phyloP scores from a whole-genome alignment of 2,113 vertebrate species.

The Lamprologus lemairii region DNA sequence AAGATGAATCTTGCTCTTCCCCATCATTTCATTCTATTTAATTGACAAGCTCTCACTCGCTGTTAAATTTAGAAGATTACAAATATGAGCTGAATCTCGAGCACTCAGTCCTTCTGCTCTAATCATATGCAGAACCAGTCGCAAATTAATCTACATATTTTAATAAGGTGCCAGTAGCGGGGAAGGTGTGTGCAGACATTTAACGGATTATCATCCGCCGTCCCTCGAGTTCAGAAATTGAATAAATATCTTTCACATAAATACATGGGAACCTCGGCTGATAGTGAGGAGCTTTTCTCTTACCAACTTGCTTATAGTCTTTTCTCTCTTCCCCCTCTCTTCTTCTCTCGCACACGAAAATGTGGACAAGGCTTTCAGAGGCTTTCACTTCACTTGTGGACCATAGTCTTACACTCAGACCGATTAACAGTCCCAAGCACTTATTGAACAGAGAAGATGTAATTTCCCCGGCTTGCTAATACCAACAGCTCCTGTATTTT shows the following conservation, averaged over 20 bases:
- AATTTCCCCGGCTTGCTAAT: slow-evolving; percentile 56
- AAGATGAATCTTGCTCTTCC: slow-evolving; percentile 93
- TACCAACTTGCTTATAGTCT: slow-evolving; percentile 10
- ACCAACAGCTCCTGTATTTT: slow-evolving; percentile 47
- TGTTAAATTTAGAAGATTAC: slow-evolving; percentile 95
- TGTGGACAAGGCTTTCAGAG: slow-evolving; percentile 37
- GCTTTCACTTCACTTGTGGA: slow-evolving; percentile 40
- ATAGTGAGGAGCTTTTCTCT: slow-evolving; percentile 48
- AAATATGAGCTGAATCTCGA: slow-evolving; percentile 89
- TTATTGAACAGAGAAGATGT: slow-evolving; percentile 55
- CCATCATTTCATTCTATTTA: slow-evolving; percentile 95
- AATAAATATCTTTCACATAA: slow-evolving; percentile 72
- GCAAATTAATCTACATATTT: slow-evolving; percentile 95
- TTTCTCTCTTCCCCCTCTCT: not conserved
- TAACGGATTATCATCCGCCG: slow-evolving; percentile 70
- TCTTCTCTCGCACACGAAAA: not conserved
- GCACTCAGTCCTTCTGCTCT: slow-evolving; percentile 82
- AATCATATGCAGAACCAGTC: slow-evolving; percentile 81
- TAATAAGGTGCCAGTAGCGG: slow-evolving; percentile 76
- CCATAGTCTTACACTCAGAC: slow-evolving; percentile 52
- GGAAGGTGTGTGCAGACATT: slow-evolving; percentile 69
- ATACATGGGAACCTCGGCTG: slow-evolving; percentile 49
- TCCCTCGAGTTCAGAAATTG: slow-evolving; percentile 70
- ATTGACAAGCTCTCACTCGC: slow-evolving; percentile 93
- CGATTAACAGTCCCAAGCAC: slow-evolving; percentile 62